Conservation (phyloP, 2,888 invertebrate species). For the Coelopa pilipes region DNA sequence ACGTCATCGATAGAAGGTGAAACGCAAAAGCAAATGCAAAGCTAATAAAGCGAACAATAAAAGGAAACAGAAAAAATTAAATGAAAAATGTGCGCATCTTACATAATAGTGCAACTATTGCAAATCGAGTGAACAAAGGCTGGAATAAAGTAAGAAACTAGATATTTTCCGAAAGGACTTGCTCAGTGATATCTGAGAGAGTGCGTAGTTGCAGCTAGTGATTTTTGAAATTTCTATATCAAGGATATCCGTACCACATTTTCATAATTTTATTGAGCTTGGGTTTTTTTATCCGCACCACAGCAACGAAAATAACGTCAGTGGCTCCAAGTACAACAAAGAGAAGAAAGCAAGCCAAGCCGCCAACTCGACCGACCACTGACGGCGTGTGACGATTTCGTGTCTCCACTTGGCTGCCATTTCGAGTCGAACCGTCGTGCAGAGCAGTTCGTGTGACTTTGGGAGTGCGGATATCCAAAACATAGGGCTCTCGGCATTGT, state of each 20-base stretch:
- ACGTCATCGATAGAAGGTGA: no score
- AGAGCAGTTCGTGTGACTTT: slow-evolving; percentile 20
- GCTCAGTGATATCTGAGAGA: no score
- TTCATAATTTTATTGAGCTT: slow-evolving; percentile 1
- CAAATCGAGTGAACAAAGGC: no score
- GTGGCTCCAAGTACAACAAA: not conserved
- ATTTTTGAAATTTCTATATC: no score
- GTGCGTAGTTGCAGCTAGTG: not conserved
- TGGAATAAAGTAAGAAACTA: no score
- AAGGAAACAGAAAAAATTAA: no score
- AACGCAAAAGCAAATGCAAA: no score
- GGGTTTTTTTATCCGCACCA: slow-evolving; percentile 1
- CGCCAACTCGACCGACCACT: not conserved
- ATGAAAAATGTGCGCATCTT: no score
- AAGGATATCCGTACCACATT: slow-evolving; percentile 10
- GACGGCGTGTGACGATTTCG: not conserved
- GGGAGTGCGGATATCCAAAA: not conserved
- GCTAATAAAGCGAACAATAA: no score
- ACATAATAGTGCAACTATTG: no score
- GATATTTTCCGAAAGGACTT: no score
- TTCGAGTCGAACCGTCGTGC: slow-evolving; percentile 33
- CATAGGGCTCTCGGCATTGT: not conserved
- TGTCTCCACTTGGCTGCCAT: slow-evolving; percentile 24
- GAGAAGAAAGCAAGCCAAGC: slow-evolving; percentile 22
- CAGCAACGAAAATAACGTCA: slow-evolving; percentile 19